These are phyloP conservation scores for Cinclus cinclus DNA, from an alignment of 2,113 vertebrate species.

Conservation along the genomic window DNA sequence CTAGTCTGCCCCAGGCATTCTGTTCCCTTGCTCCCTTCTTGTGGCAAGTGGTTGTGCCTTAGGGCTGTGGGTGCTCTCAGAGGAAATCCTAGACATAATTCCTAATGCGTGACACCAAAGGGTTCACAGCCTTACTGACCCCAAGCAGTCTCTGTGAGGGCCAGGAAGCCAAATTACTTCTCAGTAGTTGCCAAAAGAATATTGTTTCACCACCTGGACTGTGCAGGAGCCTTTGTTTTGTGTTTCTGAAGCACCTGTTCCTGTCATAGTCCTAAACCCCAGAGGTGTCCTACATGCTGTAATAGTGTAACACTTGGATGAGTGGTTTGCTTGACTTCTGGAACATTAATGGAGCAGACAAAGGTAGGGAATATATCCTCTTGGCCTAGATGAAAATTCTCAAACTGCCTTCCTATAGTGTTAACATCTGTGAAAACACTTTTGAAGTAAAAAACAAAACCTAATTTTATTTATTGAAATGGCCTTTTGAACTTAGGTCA, in stretches of 20 bases:
- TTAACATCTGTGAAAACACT: background rate
- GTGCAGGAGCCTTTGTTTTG: background rate
- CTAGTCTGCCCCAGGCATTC: background rate
- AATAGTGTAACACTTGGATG: background rate
- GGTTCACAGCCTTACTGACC: background rate
- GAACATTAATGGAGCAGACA: background rate
- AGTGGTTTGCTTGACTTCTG: background rate
- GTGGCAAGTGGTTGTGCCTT: accelerated
- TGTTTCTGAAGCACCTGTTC: background rate
- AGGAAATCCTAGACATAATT: accelerated
- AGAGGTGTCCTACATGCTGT: accelerated
- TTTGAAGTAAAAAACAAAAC: background rate
- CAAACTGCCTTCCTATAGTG: background rate
- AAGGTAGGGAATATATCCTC: background rate
- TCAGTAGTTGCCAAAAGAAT: background rate
- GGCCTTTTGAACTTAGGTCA: background rate
- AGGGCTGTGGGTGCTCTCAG: background rate
- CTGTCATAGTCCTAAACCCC: background rate
- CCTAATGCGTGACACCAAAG: accelerated
- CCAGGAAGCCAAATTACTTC: accelerated
- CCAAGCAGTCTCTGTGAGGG: accelerated
- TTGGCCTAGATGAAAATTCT: background rate
- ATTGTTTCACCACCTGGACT: accelerated
- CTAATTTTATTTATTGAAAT: background rate
- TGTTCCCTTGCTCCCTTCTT: background rate